Base-by-base conservation (phyloP, 1,140 invertebrate genomes). In the Lanistes nyassanus region DNA sequence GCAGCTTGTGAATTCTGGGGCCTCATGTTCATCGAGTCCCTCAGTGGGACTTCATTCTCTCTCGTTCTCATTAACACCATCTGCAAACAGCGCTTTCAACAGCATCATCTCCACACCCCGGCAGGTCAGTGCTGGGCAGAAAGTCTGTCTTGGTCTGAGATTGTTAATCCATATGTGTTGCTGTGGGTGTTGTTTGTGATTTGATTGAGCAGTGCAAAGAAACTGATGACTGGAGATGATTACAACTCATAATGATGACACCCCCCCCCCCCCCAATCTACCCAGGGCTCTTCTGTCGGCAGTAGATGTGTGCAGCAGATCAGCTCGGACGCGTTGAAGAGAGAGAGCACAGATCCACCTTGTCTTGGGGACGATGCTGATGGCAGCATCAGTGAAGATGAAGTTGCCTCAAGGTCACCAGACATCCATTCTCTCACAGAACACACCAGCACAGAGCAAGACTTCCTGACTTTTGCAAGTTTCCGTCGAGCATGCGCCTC, bases 61-160 rank as follows among this genome's bases (percentile, higher is more conserved):
- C 21, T 72, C 70, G 19, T 79, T 81, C 31, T 85, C 82, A 19
- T 55, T 86, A 11, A 81, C 83, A 3, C 85, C 82, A 26, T 85
- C 85, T 31, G 34, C 83, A 6, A 83, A 85, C 69, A 85, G 83
- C 79, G 85, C 85, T 39, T 87, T 87, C 79, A 85, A 81, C 75
- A 81, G 80, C 55, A 47, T 82, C 21, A 31, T 70, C 11, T 82
- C 80, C 9, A 78, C 83, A 42, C 51, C 62, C 16, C 58, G 68
- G 51, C 60, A 73, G 77, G 69, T 75, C 37, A 67, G 42, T 47
- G 42, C 9, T 47, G 5, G 9, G 42, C n/a, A n/a, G n/a, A n/a
- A n/a, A n/a, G n/a, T n/a, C n/a, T n/a, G n/a, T n/a, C n/a, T n/a
- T n/a, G n/a, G n/a, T n/a, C n/a, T n/a, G n/a, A n/a, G n/a, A n/a